phyloP scores from a whole-genome alignment of 1,140 invertebrate species.

The Lordiphosa mommai region DNA sequence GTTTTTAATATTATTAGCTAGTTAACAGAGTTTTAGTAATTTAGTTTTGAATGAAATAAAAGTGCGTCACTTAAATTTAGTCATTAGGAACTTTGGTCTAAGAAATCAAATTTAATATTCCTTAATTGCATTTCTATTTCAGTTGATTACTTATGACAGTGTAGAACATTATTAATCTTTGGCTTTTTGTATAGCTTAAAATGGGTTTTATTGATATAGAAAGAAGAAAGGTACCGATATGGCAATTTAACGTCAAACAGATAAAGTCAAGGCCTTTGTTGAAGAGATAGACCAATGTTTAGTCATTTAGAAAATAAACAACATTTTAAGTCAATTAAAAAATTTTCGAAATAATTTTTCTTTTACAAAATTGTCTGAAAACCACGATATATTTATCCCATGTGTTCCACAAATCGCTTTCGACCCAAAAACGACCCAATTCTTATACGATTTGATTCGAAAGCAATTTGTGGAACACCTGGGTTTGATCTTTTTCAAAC shows the following conservation, averaged over 20 bases:
- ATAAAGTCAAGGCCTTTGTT: background rate
- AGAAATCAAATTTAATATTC: background rate
- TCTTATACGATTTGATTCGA: too few species aligned
- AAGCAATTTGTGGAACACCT: too few species aligned
- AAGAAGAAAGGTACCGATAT: background rate
- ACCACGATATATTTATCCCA: too few species aligned
- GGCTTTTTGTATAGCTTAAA: background rate
- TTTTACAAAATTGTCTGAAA: too few species aligned
- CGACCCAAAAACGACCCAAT: too few species aligned
- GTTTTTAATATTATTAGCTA: background rate
- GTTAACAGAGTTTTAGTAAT: background rate
- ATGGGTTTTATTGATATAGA: constrained; percentile 2
- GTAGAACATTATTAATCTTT: too few species aligned
- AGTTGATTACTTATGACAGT: too few species aligned
- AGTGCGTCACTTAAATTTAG: background rate
- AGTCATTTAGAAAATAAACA: background rate
- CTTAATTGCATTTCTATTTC: constrained; percentile 1
- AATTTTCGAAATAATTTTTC: too few species aligned
- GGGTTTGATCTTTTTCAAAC: too few species aligned
- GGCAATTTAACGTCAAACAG: background rate
- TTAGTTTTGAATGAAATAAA: background rate
- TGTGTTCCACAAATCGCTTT: too few species aligned
- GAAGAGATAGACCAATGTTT: background rate
- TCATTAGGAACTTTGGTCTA: background rate
- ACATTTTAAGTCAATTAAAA: too few species aligned